phyloP scores from a whole-genome alignment of 2,797 vertebrate genomes.

The Botia almorhae region DNA sequence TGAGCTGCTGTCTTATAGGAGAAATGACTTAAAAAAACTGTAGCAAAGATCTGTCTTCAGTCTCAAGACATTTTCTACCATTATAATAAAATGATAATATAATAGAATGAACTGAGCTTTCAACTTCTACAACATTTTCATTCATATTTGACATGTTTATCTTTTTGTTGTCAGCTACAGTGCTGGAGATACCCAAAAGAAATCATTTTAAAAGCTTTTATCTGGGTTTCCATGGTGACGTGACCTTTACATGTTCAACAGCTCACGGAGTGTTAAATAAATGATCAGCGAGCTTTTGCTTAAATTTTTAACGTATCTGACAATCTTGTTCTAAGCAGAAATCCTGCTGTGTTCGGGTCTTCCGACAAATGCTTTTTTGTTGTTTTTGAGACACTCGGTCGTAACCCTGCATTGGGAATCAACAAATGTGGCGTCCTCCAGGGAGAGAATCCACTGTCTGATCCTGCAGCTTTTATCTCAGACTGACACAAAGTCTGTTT shows the following conservation, averaged over 20 bases:
- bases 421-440: neutral
- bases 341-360: neutral
- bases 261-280: neutral
- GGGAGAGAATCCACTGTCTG: constrained; percentile 15
- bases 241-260: neutral
- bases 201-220: neutral
- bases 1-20: no score
- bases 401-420: neutral
- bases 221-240: no score
- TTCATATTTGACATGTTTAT: no score
- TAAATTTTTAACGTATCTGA: neutral
- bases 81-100: no score
- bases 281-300: neutral
- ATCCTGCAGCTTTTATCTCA: constrained; percentile 34
- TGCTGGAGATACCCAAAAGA: no score
- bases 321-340: neutral
- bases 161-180: no score
- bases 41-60: no score
- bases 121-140: no score
- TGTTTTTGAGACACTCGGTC: constrained; percentile 2
- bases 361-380: neutral
- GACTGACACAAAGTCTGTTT: constrained; percentile 32
- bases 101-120: no score
- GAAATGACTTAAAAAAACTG: no score
- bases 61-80: no score